These are phyloP conservation scores for Rhea pennata DNA, from an alignment of 2,113 vertebrate species.

Conservation along the genomic window DNA sequence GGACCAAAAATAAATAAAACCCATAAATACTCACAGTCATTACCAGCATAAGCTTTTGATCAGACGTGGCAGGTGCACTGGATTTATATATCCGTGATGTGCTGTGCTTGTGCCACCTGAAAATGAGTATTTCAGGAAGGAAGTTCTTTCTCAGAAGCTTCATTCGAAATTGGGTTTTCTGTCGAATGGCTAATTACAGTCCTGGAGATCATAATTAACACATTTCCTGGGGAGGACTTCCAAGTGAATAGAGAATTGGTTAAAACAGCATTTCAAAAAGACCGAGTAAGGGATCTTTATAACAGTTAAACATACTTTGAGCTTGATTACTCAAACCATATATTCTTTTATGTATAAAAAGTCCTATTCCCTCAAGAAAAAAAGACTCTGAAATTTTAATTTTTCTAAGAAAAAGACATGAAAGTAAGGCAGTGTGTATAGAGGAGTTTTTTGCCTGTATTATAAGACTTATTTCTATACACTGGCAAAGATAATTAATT, in stretches of 20 bases:
- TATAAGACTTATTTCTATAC: not conserved
- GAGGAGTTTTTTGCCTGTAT: not conserved
- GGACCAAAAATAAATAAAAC: not conserved
- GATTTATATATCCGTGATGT: not conserved
- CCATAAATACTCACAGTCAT: not conserved
- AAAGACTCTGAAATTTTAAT: not conserved
- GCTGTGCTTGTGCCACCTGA: not conserved
- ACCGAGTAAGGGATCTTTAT: not conserved
- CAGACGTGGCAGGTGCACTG: not conserved
- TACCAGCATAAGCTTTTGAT: not conserved
- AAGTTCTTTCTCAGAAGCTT: not conserved
- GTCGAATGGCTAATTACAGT: not conserved
- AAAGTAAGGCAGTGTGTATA: not conserved
- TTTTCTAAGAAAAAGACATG: not conserved
- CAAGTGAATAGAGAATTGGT: not conserved
- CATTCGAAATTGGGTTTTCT: not conserved
- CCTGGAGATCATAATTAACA: not conserved
- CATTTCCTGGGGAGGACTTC: not conserved
- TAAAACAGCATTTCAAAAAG: not conserved
- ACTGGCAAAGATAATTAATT: not conserved
- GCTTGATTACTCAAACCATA: not conserved
- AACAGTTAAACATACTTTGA: too few relatives aligned
- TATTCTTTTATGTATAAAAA: not conserved
- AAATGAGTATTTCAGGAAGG: not conserved
- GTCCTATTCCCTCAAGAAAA: not conserved